Evolutionary conservation across 1,140 invertebrate genomes (phyloP).

Genomic region (Cotesia typhae): DNA sequence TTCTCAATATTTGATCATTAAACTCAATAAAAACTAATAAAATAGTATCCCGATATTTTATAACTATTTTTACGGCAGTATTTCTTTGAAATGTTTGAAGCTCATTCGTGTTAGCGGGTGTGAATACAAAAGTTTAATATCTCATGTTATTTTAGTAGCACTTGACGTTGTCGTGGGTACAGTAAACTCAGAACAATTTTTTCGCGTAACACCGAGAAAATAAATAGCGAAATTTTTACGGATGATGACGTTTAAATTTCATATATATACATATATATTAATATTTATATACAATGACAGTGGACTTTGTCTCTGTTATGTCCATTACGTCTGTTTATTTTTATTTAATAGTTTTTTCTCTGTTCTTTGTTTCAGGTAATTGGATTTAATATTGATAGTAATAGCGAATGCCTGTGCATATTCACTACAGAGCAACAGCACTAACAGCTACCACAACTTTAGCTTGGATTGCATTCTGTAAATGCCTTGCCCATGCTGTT

Average conservation of each 20-base stretch:
- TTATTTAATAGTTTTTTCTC: conserved; percentile 28
- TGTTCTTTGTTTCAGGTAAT: conserved; percentile 41
- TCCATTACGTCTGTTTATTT: conserved; percentile 36
- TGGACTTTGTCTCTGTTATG: neutral
- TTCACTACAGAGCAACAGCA: too few species aligned
- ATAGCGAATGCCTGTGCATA: too few species aligned
- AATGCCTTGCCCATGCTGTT: too few species aligned
- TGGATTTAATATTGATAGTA: conserved; percentile 20
- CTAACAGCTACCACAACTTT: too few species aligned
- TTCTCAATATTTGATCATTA: too few species aligned
- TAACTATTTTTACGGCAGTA: conserved; percentile 17
- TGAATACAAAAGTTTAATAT: conserved; percentile 37
- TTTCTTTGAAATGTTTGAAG: conserved; percentile 33
- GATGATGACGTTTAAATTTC: conserved; percentile 26
- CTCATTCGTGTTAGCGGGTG: conserved; percentile 34
- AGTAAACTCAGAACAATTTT: neutral
- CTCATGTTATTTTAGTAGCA: conserved; percentile 29
- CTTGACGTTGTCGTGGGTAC: conserved; percentile 13
- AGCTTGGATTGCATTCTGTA: too few species aligned
- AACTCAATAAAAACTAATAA: too few species aligned
- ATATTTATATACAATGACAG: too few species aligned
- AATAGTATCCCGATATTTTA: neutral
- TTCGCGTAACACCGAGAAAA: neutral
- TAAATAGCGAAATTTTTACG: conserved; percentile 19
- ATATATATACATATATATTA: too few species aligned